Percentiles rank a stretch among this genome's conserved stretches.
These are phyloP conservation scores for Tolypeutes matacus DNA, from an alignment of 2,797 vertebrate genomes.

Conservation along the genomic window DNA sequence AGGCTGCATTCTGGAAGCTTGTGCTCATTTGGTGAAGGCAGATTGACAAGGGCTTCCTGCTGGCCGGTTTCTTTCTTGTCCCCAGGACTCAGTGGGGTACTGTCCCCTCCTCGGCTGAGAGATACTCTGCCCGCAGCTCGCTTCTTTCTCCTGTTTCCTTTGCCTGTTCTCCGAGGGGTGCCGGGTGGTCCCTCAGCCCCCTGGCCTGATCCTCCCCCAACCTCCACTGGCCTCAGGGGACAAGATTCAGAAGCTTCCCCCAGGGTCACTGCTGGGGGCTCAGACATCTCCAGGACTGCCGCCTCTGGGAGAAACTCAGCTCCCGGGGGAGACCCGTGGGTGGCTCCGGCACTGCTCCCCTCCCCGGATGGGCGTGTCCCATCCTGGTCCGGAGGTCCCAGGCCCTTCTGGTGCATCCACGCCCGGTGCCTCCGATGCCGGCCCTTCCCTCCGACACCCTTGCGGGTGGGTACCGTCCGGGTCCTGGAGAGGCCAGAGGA, in stretches of 20 bases:
- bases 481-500: constrained; percentile 91
- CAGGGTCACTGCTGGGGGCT: constrained; percentile 16
- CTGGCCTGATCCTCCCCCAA: constrained; percentile 53
- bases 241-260: constrained; percentile 61
- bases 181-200: constrained; percentile 70
- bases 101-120: constrained; percentile 69
- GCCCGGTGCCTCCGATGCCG: constrained; percentile 91
- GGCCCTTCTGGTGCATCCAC: constrained; percentile 91
- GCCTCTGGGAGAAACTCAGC: constrained; percentile 56
- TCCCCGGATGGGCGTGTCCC: constrained; percentile 83
- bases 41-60: constrained; percentile 37
- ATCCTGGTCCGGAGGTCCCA: constrained; percentile 83
- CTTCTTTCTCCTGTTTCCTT: constrained; percentile 85
- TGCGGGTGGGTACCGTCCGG: constrained; percentile 92
- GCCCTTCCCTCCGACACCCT: constrained; percentile 90
- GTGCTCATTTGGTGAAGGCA: constrained; percentile 16
- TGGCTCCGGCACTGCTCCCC: constrained; percentile 80
- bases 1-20: constrained; percentile 47
- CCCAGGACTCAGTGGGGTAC: constrained; percentile 44
- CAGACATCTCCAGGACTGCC: background rate
- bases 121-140: constrained; percentile 89
- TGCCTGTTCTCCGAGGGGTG: constrained; percentile 79
- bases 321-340: constrained; percentile 51
- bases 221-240: constrained; percentile 49
- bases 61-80: constrained; percentile 61